Conservation (phyloP, 2,113 vertebrate species). For the Oreocharis arfaki region DNA sequence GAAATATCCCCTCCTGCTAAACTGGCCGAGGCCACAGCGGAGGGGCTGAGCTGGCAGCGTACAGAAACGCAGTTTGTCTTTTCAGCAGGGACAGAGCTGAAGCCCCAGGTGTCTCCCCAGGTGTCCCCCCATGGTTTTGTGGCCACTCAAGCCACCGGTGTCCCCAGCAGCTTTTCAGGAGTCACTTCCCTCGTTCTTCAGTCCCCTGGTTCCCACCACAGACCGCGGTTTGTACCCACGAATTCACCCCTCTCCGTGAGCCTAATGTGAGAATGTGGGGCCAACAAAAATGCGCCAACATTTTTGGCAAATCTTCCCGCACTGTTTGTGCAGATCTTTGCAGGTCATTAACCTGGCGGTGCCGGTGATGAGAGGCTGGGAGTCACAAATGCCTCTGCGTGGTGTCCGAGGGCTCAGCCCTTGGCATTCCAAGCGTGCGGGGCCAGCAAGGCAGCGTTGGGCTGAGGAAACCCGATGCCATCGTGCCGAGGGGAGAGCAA, state of each 20-base stretch:
- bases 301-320: background rate
- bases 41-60: background rate
- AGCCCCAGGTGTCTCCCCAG: background rate
- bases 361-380: background rate
- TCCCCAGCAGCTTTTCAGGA: background rate
- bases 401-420: background rate
- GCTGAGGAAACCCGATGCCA: background rate
- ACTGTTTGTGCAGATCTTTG: slow-evolving; percentile 28
- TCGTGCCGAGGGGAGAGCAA: background rate
- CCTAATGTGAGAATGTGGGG: background rate
- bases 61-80: background rate
- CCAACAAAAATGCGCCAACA: background rate
- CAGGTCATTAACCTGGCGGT: slow-evolving; percentile 44
- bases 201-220: accelerated
- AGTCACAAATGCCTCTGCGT: background rate
- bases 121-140: background rate
- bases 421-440: background rate
- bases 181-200: background rate
- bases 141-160: accelerated
- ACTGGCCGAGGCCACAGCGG: background rate
- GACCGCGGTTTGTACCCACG: background rate
- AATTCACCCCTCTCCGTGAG: background rate
- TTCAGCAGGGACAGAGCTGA: background rate
- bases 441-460: background rate
- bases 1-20: background rate